Evolutionary conservation across 2,113 vertebrate genomes (phyloP), one percentile per base, ranked within the genome.

Genomic region (Notechis scutatus): DNA sequence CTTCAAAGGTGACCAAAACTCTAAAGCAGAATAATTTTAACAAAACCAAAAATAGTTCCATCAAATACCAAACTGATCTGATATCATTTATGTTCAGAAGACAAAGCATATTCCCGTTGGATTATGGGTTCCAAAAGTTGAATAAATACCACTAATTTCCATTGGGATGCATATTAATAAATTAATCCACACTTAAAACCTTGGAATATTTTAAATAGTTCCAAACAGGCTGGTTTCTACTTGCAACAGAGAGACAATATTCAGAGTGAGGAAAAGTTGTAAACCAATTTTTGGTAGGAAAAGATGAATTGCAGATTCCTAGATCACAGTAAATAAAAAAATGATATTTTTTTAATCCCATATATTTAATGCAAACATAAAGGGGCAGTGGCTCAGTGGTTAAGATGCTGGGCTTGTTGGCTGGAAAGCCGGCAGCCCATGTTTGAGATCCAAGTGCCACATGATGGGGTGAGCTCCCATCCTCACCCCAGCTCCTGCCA

Each of bases 241-340:
- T n/a, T 7, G 0, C 88, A 87, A 57, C 4, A 91, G 26, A 18
- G 4, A 10, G 1, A 29, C 2, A 1, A 15, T 74, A 61, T 5
- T 4, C 0, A 1, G 12, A 3, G 15, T 0, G 0, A 55, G 0
- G 2, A 18, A 88, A 69, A 10, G 52, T 39, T 94, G 55, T n/a
- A 29, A 81, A 45, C 47, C n/a, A 74, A 4, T 93, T 24, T 47
- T 86, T 54, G 12, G n/a, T 85, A 20, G 89, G 69, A 52, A 12
- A 23, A 50, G 1, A 69, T 12, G 52, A 81, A 81, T 34, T 9
- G 47, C 47, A 50, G 1, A 50, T 50, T 47, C 85, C 10, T 69
- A 1, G n/a, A 21, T 14, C 55, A 15, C 20, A 12, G 87, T 8
- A 9, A 93, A 21, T 86, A 42, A 91, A 10, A 10, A 39, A n/a